A percentile compares a stretch with the other conserved stretches of the same genome.
These are phyloP conservation scores for Nudaria mundana DNA, from an alignment of 2,888 invertebrate genomes.

Conservation along the genomic window DNA sequence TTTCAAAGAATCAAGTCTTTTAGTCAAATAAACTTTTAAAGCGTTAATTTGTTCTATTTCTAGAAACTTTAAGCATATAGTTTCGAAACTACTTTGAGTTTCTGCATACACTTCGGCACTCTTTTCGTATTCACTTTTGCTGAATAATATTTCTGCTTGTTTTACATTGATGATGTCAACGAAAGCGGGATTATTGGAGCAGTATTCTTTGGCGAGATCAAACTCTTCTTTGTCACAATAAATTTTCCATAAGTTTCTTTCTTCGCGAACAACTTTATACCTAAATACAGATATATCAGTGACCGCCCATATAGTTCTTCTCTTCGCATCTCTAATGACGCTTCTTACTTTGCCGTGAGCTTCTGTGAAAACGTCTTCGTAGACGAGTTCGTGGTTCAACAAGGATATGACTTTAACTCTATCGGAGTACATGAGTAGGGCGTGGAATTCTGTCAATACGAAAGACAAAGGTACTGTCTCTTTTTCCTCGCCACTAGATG, in stretches of 20 bases:
- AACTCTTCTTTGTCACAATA: conserved; percentile 93
- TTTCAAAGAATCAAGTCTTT: conserved; percentile 88
- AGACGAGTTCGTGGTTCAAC: conserved; percentile 91
- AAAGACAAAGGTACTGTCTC: conserved; percentile 85
- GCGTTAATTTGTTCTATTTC: conserved; percentile 91
- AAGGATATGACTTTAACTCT: conserved; percentile 92
- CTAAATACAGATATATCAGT: conserved; percentile 92
- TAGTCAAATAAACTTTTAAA: conserved; percentile 92
- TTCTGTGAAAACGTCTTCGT: conserved; percentile 92
- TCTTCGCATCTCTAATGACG: conserved; percentile 89
- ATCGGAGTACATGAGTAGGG: conserved; percentile 90
- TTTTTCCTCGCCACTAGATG: conserved; percentile 57
- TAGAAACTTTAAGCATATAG: conserved; percentile 95
- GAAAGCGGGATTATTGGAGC: conserved; percentile 89
- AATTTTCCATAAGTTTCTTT: conserved; percentile 93
- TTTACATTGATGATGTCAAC: conserved; percentile 92
- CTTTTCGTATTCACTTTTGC: conserved; percentile 87
- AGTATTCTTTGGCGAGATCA: conserved; percentile 92
- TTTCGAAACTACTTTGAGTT: conserved; percentile 96
- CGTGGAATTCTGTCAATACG: conserved; percentile 95
- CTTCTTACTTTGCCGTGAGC: conserved; percentile 89
- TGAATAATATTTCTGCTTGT: conserved; percentile 93
- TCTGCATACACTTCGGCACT: conserved; percentile 95
- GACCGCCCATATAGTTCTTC: conserved; percentile 91
- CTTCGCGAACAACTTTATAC: conserved; percentile 91